Evolutionary conservation across 1,140 invertebrate species (phyloP).

Genomic region (Drosophila subpulchrella): DNA sequence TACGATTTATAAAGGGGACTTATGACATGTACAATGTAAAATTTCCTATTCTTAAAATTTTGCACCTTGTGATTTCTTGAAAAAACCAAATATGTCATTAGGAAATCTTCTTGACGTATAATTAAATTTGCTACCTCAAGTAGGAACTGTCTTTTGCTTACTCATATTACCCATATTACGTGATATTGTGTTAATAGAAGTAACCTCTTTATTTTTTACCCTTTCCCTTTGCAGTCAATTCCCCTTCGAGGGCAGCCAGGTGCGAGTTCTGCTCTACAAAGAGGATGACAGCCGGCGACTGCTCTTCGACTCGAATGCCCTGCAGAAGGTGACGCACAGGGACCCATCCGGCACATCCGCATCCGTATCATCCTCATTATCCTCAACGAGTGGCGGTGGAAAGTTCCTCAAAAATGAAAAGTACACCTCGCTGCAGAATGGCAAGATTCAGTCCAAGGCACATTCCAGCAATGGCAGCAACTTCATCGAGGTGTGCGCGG

Average conservation of each 20-base stretch:
- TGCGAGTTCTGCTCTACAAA: conserved; percentile 92
- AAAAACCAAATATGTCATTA: too few species aligned
- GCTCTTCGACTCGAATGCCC: conserved; percentile 92
- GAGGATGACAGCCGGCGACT: conserved; percentile 93
- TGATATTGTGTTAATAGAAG: neutral
- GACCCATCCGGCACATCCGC: conserved; percentile 47
- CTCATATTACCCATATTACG: too few species aligned
- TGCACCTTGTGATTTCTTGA: neutral
- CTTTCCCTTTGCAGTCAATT: conserved; percentile 81
- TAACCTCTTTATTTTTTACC: conserved; percentile 2
- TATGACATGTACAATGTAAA: too few species aligned
- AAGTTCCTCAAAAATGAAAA: conserved; percentile 75
- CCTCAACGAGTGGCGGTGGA: conserved; percentile 31
- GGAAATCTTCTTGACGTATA: too few species aligned
- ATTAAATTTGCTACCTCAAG: too few species aligned
- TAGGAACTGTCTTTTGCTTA: too few species aligned
- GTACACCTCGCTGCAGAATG: conserved; percentile 61
- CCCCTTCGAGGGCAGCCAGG: conserved; percentile 87
- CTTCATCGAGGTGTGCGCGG: conserved; percentile 79
- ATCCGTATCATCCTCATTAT: conserved; percentile 15
- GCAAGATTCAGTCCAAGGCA: conserved; percentile 74
- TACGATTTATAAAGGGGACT: neutral
- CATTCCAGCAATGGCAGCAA: conserved; percentile 76
- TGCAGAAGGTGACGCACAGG: conserved; percentile 85
- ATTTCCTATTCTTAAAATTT: neutral